A percentile compares a stretch with the other conserved stretches of the same genome.
Evolutionary conservation across 2,888 invertebrate species (phyloP).

Genomic region (Kryphioiulus occultus): DNA sequence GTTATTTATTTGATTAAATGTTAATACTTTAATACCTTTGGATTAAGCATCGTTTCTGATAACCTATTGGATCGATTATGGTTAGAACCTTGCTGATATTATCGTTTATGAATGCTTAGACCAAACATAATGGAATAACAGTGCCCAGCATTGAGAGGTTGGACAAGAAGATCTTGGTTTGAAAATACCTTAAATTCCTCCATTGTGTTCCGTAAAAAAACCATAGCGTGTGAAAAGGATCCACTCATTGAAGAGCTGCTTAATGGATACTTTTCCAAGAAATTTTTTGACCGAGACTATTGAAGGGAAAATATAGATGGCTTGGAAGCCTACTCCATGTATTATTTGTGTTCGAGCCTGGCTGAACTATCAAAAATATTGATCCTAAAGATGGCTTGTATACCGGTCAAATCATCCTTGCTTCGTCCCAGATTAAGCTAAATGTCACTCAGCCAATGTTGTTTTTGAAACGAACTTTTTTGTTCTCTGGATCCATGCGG

Average conservation of each 20-base stretch:
- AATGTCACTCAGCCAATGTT: constrained; percentile 16
- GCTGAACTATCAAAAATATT: constrained; percentile 17
- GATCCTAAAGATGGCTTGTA: neutral
- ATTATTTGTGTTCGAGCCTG: neutral
- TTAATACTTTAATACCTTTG: no score
- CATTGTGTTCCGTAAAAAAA: neutral
- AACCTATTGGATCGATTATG: no score
- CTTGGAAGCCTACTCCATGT: neutral
- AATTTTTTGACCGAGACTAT: neutral
- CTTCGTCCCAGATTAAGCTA: neutral
- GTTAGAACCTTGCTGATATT: no score
- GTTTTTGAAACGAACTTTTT: neutral
- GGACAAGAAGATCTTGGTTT: neutral
- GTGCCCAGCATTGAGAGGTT: neutral
- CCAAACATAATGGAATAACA: no score
- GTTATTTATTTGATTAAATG: no score
- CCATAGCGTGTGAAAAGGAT: neutral
- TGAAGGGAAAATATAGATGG: neutral
- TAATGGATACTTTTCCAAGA: neutral
- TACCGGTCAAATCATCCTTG: neutral
- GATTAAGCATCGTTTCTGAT: no score
- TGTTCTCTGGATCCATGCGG: neutral
- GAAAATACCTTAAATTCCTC: constrained; percentile 20
- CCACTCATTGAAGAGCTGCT: neutral
- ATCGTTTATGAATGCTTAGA: no score